Percentiles rank a stretch among this genome's conserved stretches.
Evolutionary conservation across 2,797 vertebrate genomes (phyloP).

Genomic region (Alosa sapidissima): DNA sequence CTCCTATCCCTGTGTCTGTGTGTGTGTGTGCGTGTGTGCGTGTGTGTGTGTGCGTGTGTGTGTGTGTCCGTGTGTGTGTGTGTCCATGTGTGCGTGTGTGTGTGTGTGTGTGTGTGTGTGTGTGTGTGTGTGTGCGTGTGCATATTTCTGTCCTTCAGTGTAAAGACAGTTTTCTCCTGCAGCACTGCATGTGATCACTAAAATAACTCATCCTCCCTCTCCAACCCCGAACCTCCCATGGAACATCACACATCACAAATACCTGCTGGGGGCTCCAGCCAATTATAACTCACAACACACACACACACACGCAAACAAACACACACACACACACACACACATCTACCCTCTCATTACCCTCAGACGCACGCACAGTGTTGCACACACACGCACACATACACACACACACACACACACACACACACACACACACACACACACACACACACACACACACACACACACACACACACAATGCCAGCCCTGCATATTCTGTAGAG

Average conservation of each 20-base stretch:
- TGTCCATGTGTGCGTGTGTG: not conserved
- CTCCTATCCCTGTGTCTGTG: not conserved
- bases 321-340: not conserved
- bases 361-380: not conserved
- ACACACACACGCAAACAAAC: not conserved
- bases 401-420: not conserved
- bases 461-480: not conserved
- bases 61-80: not conserved
- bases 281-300: not conserved
- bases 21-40: not conserved
- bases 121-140: not conserved
- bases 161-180: conserved; percentile 13
- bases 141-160: not conserved
- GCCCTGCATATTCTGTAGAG: not conserved
- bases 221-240: not conserved
- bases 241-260: conserved; percentile 1
- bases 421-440: not conserved
- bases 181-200: not conserved
- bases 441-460: too few species aligned
- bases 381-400: not conserved
- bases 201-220: conserved; percentile 15
- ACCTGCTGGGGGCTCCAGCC: not conserved
- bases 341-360: too few species aligned
- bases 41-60: not conserved
- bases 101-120: not conserved